Conservation (phyloP, 2,888 invertebrate species). For the Bugula neritina region DNA sequence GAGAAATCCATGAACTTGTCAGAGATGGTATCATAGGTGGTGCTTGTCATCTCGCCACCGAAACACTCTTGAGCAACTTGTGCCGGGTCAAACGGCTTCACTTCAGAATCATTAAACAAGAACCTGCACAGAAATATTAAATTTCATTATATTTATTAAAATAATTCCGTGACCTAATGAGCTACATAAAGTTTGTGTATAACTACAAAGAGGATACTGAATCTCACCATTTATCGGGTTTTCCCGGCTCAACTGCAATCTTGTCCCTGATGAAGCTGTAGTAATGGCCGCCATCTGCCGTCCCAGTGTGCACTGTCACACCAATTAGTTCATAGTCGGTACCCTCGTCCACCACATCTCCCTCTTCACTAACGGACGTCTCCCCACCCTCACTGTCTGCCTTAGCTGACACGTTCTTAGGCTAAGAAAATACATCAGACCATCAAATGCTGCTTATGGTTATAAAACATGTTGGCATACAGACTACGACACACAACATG, state of each 20-base stretch:
- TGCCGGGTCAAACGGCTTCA: constrained; percentile 85
- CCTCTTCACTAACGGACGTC: background rate
- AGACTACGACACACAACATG: too few relatives aligned
- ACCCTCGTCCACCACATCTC: constrained; percentile 30
- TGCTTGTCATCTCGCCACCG: constrained; percentile 95
- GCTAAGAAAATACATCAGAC: too few relatives aligned
- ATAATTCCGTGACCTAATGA: too few relatives aligned
- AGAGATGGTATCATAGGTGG: constrained; percentile 90
- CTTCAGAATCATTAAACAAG: constrained; percentile 54
- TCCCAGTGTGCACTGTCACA: constrained; percentile 95
- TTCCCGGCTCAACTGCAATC: constrained; percentile 56
- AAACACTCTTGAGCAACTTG: constrained; percentile 92
- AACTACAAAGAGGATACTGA: background rate
- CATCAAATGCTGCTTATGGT: too few relatives aligned
- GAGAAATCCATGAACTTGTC: constrained; percentile 96
- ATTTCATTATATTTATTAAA: too few relatives aligned
- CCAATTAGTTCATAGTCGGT: constrained; percentile 74
- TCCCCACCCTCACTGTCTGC: background rate
- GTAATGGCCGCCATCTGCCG: constrained; percentile 93
- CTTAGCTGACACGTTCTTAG: background rate
- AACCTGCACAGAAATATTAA: constrained; percentile 44
- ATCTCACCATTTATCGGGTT: constrained; percentile 73
- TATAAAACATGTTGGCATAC: too few relatives aligned
- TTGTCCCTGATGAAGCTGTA: constrained; percentile 88
- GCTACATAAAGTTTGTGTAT: too few relatives aligned